phyloP scores from a whole-genome alignment of 1,140 invertebrate genomes.

The Listronotus bonariensis region DNA sequence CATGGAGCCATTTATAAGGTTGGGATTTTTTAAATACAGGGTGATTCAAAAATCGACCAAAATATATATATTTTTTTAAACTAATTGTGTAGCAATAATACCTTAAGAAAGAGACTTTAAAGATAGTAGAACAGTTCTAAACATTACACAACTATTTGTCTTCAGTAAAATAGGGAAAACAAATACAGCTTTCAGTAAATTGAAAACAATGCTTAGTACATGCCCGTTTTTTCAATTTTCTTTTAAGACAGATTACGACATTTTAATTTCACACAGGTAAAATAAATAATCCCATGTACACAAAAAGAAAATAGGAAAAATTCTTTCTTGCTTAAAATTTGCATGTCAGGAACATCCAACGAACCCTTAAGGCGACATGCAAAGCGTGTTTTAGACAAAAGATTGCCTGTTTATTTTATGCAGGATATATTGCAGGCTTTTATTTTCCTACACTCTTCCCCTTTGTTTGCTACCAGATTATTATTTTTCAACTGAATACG shows the following conservation, averaged over 20 bases:
- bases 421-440: conserved; percentile 26
- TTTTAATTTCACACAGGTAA: conserved; percentile 23
- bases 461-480: conserved; percentile 22
- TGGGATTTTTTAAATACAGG: too few species aligned
- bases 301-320: conserved; percentile 11
- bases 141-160: too few species aligned
- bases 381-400: conserved; percentile 34
- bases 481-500: conserved; percentile 15
- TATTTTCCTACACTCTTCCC: conserved; percentile 20
- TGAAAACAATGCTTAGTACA: too few species aligned
- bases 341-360: conserved; percentile 29
- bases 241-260: conserved; percentile 16
- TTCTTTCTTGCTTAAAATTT: conserved; percentile 28
- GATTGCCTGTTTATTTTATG: conserved; percentile 32
- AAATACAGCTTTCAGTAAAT: too few species aligned
- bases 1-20: too few species aligned
- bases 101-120: too few species aligned
- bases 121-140: too few species aligned
- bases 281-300: conserved; percentile 11
- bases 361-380: conserved; percentile 29
- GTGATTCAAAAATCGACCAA: too few species aligned
- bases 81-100: too few species aligned
- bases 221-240: conserved; percentile 9
- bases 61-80: too few species aligned
- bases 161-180: too few species aligned